Base-by-base conservation (phyloP, 1,140 invertebrate genomes). In the Sarcophaga peregrina region DNA sequence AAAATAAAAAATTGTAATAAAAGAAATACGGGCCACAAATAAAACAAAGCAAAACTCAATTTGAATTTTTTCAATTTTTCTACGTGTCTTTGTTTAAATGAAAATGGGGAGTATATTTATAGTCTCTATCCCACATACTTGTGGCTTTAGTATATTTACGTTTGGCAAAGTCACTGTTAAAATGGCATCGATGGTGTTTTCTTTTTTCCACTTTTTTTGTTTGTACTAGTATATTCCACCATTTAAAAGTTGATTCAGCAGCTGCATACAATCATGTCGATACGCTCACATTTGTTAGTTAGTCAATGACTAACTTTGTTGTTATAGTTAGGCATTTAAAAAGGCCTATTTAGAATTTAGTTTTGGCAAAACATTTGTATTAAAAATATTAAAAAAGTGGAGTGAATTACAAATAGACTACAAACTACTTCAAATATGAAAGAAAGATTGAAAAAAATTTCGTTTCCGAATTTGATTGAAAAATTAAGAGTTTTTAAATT, bases 141-240 rank as follows among this genome's bases (percentile, higher is more conserved):
- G 62, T 25, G 3, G 9, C 7, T 25, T 68, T 68, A 20, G n/a
- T 4, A 37, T 37, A 4, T 37, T 68, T 58, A 10, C 52, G 8
- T 58, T 58, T 68, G 58, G 58, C 58, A 68, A 68, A 68, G 11
- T 58, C 58, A 20, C 58, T 68, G 58, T 17, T 68, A 20, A 68
- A 68, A 68, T 20, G 58, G 58, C 58, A 68, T 68, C 58, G 20
- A 17, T 68, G 11, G 9, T 58, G 9, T 58, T 58, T 58, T 58
- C 25, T 37, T 37, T n/a, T n/a, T n/a, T n/a, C n/a, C n/a, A n/a
- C n/a, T n/a, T n/a, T n/a, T n/a, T 37, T 37, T 4, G 25, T 37
- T 37, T 37, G 25, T 37, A n/a, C n/a, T n/a, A n/a, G n/a, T n/a
- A 37, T 37, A 37, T 37, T 37, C 13, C 13, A 7, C 13, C 54